Conservation (phyloP, 2,113 vertebrate species). For the Hyperoodon ampullatus region DNA sequence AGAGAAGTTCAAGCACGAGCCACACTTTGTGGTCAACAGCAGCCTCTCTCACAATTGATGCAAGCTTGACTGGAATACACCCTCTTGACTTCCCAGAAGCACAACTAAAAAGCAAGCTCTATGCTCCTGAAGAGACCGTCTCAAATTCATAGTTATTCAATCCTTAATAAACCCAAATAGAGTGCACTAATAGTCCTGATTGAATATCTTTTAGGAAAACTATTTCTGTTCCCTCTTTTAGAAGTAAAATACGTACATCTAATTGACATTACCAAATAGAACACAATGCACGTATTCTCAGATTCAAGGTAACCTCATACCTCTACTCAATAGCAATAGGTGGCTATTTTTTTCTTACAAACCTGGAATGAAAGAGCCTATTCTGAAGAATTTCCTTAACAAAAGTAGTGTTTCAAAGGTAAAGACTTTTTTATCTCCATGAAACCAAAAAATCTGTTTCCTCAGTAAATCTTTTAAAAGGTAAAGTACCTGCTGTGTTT, state of each 20-base stretch:
- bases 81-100: neutral
- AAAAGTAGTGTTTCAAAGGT: neutral
- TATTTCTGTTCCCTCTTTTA: slow-evolving; percentile 14
- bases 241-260: slow-evolving; percentile 27
- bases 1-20: neutral
- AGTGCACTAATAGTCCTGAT: neutral
- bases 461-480: slow-evolving; percentile 28
- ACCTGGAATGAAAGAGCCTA: slow-evolving; percentile 49
- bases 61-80: neutral
- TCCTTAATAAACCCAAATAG: neutral
- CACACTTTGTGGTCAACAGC: neutral
- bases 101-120: slow-evolving; percentile 23
- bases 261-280: neutral
- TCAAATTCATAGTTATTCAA: slow-evolving; percentile 42
- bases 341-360: neutral
- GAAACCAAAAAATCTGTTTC: neutral
- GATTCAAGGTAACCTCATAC: slow-evolving; percentile 25
- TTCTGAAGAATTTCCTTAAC: slow-evolving; percentile 26
- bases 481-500: neutral
- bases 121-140: neutral
- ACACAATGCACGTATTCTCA: slow-evolving; percentile 42
- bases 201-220: slow-evolving; percentile 31
- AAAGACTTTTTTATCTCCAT: neutral
- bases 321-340: neutral
- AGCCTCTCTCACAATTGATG: neutral